A percentile compares a stretch with the other conserved stretches of the same genome.
phyloP scores from a whole-genome alignment of 1,140 invertebrate species.

The Pseudomyrmex cubaensis region DNA sequence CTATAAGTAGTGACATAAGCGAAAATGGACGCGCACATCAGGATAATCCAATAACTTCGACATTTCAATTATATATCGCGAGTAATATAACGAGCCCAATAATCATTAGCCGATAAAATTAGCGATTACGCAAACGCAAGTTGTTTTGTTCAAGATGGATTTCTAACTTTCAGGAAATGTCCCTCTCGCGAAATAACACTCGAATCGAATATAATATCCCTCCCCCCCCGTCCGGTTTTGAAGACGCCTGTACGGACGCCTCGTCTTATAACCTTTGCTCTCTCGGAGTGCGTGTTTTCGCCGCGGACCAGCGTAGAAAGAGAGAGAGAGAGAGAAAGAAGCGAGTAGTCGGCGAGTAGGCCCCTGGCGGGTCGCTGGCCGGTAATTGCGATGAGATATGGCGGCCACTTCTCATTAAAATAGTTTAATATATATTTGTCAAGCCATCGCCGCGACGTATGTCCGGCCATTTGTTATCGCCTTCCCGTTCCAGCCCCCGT shows the following conservation, averaged over 20 bases:
- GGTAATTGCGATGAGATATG: constrained; percentile 83
- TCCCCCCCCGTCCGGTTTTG: neutral
- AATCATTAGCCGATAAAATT: constrained; percentile 9
- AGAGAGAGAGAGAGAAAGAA: constrained; percentile 21
- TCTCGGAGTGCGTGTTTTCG: constrained; percentile 70
- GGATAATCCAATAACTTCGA: too few relatives aligned
- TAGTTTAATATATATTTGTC: constrained; percentile 83
- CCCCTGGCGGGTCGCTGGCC: constrained; percentile 70
- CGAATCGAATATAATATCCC: neutral
- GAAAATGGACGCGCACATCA: neutral
- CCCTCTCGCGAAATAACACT: too few relatives aligned
- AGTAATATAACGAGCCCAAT: neutral
- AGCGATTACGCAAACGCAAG: neutral
- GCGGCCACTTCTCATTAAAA: constrained; percentile 83
- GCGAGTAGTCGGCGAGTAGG: neutral
- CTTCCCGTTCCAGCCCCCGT: constrained; percentile 45
- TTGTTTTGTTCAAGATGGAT: neutral
- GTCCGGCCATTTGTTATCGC: constrained; percentile 75
- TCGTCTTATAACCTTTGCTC: constrained; percentile 80
- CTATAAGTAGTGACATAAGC: neutral
- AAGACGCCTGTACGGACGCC: constrained; percentile 58
- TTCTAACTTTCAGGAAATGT: neutral
- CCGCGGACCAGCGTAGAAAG: constrained; percentile 52
- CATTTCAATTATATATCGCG: neutral
- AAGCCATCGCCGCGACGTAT: constrained; percentile 75